Percentiles rank a stretch among this genome's conserved stretches.
Conservation (phyloP, 2,113 vertebrate species). For the Tetrao urogallus region DNA sequence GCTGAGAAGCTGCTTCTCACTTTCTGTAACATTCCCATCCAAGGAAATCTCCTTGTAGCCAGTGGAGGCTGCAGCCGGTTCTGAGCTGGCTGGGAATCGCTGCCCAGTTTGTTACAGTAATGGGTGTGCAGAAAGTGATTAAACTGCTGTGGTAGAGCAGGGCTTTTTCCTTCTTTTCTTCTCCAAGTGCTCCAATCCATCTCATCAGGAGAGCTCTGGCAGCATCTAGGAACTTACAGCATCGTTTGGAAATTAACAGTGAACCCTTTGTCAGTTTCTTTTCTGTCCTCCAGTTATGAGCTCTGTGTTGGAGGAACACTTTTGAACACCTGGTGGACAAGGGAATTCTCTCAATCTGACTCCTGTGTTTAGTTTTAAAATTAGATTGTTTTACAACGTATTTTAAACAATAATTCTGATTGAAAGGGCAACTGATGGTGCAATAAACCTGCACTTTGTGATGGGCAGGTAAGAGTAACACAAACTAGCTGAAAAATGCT, state of each 20-base stretch:
- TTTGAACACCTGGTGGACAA: not conserved
- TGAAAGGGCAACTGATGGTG: not conserved
- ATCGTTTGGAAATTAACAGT: slow-evolving; percentile 6
- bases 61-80: not conserved
- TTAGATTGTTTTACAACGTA: not conserved
- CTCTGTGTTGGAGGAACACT: not conserved
- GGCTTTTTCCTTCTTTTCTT: not conserved
- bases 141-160: not conserved
- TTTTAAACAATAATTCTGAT: not conserved
- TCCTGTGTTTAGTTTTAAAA: not conserved
- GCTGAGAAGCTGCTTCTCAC: not conserved
- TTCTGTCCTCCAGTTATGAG: not conserved
- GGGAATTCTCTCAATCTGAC: not conserved
- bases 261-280: not conserved
- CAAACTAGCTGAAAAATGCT: not conserved
- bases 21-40: slow-evolving; percentile 1
- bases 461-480: not conserved
- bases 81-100: slow-evolving; percentile 13
- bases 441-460: not conserved
- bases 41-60: not conserved
- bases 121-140: not conserved
- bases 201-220: not conserved
- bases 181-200: not conserved
- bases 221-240: not conserved
- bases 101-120: slow-evolving; percentile 31